Evolutionary conservation across 92 coral and sea anemone species (phyloP).

Genomic region (Palythoa grandiflora): DNA sequence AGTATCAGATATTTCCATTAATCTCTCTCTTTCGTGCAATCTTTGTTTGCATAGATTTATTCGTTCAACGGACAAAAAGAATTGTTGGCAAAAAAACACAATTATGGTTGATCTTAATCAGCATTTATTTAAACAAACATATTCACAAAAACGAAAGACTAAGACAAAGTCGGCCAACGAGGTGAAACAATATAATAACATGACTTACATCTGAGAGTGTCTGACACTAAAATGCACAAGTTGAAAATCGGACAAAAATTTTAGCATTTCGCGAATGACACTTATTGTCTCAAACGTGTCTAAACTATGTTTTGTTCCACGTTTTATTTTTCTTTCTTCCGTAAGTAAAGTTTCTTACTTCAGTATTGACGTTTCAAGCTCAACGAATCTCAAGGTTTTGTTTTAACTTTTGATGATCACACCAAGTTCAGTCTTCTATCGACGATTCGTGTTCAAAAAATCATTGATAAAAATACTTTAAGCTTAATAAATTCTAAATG

Average conservation of each 20-base stretch:
- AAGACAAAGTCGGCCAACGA: background rate
- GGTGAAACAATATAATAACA: background rate
- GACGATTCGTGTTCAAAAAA: background rate
- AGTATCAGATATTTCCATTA: background rate
- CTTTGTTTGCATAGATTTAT: constrained; percentile 3
- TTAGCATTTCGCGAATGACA: too few species aligned
- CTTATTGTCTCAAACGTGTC: too few species aligned
- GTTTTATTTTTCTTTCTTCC: too few species aligned
- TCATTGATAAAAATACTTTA: background rate
- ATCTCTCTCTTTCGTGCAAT: background rate
- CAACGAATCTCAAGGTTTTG: too few species aligned
- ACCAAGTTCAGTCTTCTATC: background rate
- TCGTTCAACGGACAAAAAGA: background rate
- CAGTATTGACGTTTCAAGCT: too few species aligned
- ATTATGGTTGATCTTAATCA: background rate
- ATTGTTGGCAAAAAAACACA: background rate
- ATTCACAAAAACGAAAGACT: background rate
- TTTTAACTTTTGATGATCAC: too few species aligned
- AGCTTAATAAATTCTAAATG: background rate
- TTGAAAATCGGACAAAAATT: too few species aligned
- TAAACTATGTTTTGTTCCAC: too few species aligned
- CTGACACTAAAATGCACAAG: too few species aligned
- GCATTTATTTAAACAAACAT: background rate
- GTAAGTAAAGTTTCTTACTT: too few species aligned
- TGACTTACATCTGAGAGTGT: background rate